Percentiles rank a stretch among this genome's conserved stretches.
Evolutionary conservation across 2,113 vertebrate genomes (phyloP).

Genomic region (Menura novaehollandiae): DNA sequence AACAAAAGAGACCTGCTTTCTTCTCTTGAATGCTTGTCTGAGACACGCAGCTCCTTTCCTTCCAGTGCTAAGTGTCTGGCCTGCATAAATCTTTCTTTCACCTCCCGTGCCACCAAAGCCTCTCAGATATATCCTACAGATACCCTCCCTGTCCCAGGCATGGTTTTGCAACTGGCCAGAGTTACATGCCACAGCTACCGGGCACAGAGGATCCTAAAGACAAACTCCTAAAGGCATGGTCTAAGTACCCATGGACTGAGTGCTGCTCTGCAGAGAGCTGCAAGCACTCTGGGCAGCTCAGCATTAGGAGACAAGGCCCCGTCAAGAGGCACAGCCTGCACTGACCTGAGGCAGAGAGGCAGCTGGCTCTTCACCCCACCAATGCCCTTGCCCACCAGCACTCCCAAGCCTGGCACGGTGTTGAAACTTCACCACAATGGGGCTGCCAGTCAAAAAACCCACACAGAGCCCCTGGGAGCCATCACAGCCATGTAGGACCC

Average conservation of each 20-base stretch:
- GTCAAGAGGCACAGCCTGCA: not conserved
- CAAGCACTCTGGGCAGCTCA: not conserved
- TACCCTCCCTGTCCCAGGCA: not conserved
- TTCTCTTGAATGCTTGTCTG: not conserved
- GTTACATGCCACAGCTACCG: not conserved
- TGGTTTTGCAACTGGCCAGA: fast-evolving
- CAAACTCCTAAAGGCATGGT: not conserved
- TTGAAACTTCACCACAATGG: not conserved
- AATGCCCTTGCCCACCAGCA: not conserved
- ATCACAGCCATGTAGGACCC: not conserved
- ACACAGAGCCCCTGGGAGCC: not conserved
- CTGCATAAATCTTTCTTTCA: not conserved
- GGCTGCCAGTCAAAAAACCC: not conserved
- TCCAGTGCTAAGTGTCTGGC: not conserved
- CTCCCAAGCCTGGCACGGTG: fast-evolving
- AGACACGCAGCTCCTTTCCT: not conserved
- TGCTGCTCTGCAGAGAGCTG: not conserved
- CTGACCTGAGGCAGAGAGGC: not conserved
- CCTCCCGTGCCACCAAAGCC: not conserved
- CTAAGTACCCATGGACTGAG: not conserved
- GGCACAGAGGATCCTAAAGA: not conserved
- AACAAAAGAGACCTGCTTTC: not conserved
- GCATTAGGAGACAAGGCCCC: not conserved
- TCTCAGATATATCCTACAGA: not conserved
- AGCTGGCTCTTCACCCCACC: not conserved